Evolutionary conservation across 2,113 vertebrate genomes (phyloP), one percentile per base, ranked within the genome.

Genomic region (Sinocyclocheilus anophthalmus): DNA sequence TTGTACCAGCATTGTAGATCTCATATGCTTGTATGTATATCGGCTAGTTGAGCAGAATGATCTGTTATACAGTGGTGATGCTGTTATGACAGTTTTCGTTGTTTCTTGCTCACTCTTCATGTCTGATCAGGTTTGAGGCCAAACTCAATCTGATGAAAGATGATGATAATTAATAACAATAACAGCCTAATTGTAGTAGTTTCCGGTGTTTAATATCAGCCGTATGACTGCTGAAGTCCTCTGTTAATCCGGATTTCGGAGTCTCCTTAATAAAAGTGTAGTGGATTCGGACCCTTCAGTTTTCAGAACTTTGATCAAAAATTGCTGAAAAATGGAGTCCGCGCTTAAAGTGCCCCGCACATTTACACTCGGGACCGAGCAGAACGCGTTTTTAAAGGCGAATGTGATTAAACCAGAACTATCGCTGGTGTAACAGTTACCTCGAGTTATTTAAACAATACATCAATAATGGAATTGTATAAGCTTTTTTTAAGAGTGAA

Each of bases 271-370:
- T 10, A 37, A 70, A 70, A 7, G 20, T 8, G 67, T 12, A 48
- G 42, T 30, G 1, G 9, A 77, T 33, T 61, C 39, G 4, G 45
- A 22, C 11, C 80, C 42, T n/a, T 69, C 50, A 16, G 53, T 82
- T 80, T 80, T 53, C 63, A 82, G 42, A 82, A 81, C 79, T 61
- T 82, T 69, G 63, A 82, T 82, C 2, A 69, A 82, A 63, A 26
- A 8, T 42, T 65, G 8, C n/a, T 0, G 18, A 45, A 50, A 82
- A 69, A 82, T 82, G 80, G 80, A 69, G 80, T 67, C 39, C n/a
- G 13, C 75, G n/a, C 20, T 82, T 82, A 82, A 82, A 82, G 80
- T 63, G 63, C 8, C 80, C 80, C 1, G 10, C 61, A 30, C 63
- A 30, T 50, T 82, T 22, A 81, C 16, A 45, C 13, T 10, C 42